phyloP scores from a whole-genome alignment of 2,113 vertebrate species.

The Gallinago undulata region DNA sequence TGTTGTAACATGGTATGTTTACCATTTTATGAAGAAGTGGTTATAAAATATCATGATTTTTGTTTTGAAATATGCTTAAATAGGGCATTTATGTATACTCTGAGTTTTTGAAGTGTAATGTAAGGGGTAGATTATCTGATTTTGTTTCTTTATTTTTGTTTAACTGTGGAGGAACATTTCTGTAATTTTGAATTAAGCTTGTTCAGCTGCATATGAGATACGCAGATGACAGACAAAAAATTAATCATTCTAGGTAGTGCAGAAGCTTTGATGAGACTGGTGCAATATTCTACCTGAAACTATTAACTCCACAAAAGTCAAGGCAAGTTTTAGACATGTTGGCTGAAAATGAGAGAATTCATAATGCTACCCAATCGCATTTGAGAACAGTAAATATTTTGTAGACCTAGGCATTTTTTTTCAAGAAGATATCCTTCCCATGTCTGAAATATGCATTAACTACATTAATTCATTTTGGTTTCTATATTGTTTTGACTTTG shows the following conservation, averaged over 20 bases:
- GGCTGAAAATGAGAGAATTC: neutral
- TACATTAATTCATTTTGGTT: neutral
- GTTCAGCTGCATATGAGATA: neutral
- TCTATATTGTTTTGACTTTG: neutral
- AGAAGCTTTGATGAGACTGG: neutral
- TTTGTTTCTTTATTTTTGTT: neutral
- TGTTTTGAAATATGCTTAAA: neutral
- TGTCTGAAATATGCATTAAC: neutral
- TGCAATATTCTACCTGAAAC: neutral
- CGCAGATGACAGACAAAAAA: neutral
- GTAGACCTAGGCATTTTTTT: neutral
- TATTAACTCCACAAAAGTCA: neutral
- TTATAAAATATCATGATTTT: neutral
- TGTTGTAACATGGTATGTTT: neutral
- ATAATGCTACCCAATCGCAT: accelerated
- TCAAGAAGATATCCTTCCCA: neutral
- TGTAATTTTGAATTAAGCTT: neutral
- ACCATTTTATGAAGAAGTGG: neutral
- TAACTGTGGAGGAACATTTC: neutral
- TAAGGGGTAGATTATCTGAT: neutral
- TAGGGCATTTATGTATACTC: neutral
- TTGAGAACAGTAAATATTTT: neutral
- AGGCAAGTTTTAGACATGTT: neutral
- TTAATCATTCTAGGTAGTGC: neutral
- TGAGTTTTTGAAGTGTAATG: neutral